phyloP scores from a whole-genome alignment of 2,113 vertebrate species.

The Gobio gobio region DNA sequence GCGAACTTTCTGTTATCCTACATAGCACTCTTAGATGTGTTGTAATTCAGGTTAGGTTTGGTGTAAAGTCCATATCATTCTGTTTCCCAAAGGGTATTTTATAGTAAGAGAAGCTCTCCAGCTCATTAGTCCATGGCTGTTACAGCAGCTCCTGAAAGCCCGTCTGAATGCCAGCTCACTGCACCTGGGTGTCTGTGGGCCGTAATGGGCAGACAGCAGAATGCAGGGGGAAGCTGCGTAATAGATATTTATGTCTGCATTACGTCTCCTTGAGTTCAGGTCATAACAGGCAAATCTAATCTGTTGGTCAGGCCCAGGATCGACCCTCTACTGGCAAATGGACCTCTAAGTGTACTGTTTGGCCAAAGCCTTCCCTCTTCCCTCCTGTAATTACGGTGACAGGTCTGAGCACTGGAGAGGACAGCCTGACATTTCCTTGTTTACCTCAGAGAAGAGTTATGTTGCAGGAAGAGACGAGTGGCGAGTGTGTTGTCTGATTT shows the following conservation, averaged over 20 bases:
- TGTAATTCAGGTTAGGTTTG: neutral
- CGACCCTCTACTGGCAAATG: slow-evolving; percentile 42
- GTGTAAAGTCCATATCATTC: slow-evolving; percentile 11
- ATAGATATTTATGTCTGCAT: slow-evolving; percentile 53
- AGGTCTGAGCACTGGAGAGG: neutral
- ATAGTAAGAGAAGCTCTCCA: slow-evolving; percentile 2
- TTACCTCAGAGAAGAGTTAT: slow-evolving; percentile 34
- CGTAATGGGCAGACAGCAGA: slow-evolving; percentile 24
- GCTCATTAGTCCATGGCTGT: slow-evolving; percentile 41
- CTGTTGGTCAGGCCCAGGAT: slow-evolving; percentile 27
- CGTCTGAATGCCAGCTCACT: slow-evolving; percentile 14
- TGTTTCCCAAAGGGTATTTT: slow-evolving; percentile 16
- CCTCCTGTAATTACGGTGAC: slow-evolving; percentile 33
- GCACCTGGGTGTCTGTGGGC: slow-evolving; percentile 32
- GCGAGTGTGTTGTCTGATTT: slow-evolving; percentile 14
- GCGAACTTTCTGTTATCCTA: neutral
- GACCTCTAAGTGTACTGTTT: slow-evolving; percentile 41
- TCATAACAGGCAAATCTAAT: slow-evolving; percentile 53
- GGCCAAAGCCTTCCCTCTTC: slow-evolving; percentile 33
- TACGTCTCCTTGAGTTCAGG: slow-evolving; percentile 45
- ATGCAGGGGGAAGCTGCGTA: slow-evolving; percentile 34
- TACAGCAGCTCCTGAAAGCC: slow-evolving; percentile 28
- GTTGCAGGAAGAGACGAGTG: slow-evolving; percentile 3
- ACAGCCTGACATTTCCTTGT: slow-evolving; percentile 31
- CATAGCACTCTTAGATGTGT: neutral